These are phyloP conservation scores for Rhinichthys osculus DNA, from an alignment of 2,797 vertebrate genomes.

Conservation along the genomic window DNA sequence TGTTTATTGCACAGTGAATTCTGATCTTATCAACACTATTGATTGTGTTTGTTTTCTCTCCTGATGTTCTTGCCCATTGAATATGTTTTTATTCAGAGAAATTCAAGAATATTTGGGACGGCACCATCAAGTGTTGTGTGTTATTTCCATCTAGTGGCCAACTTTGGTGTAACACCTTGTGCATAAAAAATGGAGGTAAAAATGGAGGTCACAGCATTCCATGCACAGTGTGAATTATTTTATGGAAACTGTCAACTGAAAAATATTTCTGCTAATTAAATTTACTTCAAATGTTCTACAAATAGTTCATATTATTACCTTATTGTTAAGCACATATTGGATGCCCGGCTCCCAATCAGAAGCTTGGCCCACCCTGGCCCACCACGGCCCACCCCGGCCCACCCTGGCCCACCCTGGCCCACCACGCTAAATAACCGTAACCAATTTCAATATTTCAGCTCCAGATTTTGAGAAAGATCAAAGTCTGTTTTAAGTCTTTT, in stretches of 20 bases:
- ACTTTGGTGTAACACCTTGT: background rate
- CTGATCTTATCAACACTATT: background rate
- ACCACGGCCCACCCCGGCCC: too few relatives aligned
- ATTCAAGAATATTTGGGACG: background rate
- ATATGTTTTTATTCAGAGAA: background rate
- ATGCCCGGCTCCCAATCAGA: too few relatives aligned
- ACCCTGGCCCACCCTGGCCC: too few relatives aligned
- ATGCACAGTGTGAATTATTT: background rate
- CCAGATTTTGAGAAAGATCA: too few relatives aligned
- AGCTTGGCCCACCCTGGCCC: too few relatives aligned
- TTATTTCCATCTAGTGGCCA: slow-evolving; percentile 35
- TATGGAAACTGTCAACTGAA: background rate
- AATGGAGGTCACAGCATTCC: background rate
- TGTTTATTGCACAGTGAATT: background rate
- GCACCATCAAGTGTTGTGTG: background rate
- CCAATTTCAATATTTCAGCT: too few relatives aligned
- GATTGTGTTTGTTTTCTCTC: slow-evolving; percentile 5
- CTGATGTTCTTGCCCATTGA: background rate
- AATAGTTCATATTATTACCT: too few relatives aligned
- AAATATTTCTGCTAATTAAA: background rate
- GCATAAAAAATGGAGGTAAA: background rate
- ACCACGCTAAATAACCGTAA: too few relatives aligned
- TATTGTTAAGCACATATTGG: background rate
- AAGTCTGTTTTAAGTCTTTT: too few relatives aligned
- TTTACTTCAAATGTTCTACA: background rate